Evolutionary conservation across 1,140 invertebrate species (phyloP).

Genomic region (Drosophila seguyi): DNA sequence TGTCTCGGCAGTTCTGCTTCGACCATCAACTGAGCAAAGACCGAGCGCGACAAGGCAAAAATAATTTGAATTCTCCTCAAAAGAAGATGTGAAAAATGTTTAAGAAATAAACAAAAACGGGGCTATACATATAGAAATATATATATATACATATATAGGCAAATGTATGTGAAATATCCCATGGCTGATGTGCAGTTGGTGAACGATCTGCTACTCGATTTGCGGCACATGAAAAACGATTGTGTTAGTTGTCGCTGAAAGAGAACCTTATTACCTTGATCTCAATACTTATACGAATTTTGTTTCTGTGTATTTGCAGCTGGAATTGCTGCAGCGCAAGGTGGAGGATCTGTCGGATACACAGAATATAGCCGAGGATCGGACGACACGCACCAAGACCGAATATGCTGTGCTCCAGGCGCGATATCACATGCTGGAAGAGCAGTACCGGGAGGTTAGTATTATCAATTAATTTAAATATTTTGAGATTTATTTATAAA

Average conservation of each 20-base stretch:
- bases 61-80: slow-evolving; percentile 58
- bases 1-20: slow-evolving; percentile 58
- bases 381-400: slow-evolving; percentile 93
- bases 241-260: slow-evolving; percentile 77
- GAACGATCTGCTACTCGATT: slow-evolving; percentile 78
- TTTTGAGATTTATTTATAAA: not conserved
- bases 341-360: slow-evolving; percentile 94
- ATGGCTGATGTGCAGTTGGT: slow-evolving; percentile 82
- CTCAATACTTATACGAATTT: not conserved
- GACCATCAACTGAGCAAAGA: slow-evolving; percentile 73
- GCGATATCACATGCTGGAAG: slow-evolving; percentile 95
- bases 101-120: not conserved
- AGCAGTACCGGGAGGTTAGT: slow-evolving; percentile 93
- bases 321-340: slow-evolving; percentile 95
- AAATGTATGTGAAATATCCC: slow-evolving; percentile 83
- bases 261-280: not conserved
- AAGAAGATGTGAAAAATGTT: slow-evolving; percentile 23
- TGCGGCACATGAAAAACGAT: slow-evolving; percentile 77
- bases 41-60: slow-evolving; percentile 45
- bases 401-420: slow-evolving; percentile 96
- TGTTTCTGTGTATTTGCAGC: slow-evolving; percentile 86
- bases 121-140: not conserved
- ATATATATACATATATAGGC: slow-evolving; percentile 54
- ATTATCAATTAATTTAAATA: not conserved
- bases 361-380: slow-evolving; percentile 93